Evolutionary conservation across 1,140 invertebrate genomes (phyloP).

Genomic region (Lepidurus packardi): DNA sequence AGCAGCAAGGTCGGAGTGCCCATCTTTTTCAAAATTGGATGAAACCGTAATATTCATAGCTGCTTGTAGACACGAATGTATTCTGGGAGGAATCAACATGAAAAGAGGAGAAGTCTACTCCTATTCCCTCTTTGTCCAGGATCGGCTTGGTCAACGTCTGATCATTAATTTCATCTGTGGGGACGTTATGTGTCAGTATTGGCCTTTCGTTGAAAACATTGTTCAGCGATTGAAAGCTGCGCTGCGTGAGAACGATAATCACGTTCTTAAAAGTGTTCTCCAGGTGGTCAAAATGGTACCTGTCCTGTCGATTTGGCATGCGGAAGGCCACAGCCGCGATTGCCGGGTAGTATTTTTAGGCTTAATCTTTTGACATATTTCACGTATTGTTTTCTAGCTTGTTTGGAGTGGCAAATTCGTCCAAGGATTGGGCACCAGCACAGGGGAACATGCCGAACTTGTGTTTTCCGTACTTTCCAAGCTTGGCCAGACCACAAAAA

Average conservation of each 20-base stretch:
- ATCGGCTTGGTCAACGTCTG: background rate
- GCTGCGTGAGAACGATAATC: background rate
- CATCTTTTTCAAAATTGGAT: background rate
- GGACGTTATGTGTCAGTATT: background rate
- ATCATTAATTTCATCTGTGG: background rate
- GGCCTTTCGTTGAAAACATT: background rate
- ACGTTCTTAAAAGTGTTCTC: background rate
- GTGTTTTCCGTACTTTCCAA: too few relatives aligned
- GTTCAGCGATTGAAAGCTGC: background rate
- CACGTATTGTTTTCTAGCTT: background rate
- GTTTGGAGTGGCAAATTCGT: constrained; percentile 1
- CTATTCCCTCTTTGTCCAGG: background rate
- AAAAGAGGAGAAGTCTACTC: background rate
- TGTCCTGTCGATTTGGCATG: background rate
- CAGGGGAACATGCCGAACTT: too few relatives aligned
- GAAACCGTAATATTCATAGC: background rate
- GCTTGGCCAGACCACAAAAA: background rate
- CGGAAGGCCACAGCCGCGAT: background rate
- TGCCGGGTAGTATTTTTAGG: background rate
- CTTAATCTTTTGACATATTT: background rate
- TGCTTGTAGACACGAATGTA: background rate
- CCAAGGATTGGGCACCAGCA: background rate
- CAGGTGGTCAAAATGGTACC: background rate
- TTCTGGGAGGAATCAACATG: background rate
- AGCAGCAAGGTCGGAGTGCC: background rate